Conservation (phyloP, 2,797 vertebrate genomes). For the Spinibarbus caldwelli region DNA sequence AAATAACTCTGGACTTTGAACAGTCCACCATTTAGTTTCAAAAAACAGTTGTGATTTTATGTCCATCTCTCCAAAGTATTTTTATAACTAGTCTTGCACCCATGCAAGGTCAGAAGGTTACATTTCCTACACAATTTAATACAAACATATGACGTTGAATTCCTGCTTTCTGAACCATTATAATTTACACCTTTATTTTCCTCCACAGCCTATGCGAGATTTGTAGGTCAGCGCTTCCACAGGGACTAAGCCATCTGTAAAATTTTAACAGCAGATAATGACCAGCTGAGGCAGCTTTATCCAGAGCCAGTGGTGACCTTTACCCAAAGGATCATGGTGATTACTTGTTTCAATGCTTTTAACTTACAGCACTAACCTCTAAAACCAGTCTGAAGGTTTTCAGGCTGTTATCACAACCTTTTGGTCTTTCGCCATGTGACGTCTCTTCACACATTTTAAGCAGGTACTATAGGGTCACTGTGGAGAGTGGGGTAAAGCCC, state of each 20-base stretch:
- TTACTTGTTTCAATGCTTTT: conserved; percentile 47
- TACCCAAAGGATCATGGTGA: conserved; percentile 44
- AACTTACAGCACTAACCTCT: conserved; percentile 49
- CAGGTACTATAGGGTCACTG: conserved; percentile 26
- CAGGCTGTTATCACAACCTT: conserved; percentile 36
- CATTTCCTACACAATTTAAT: not conserved
- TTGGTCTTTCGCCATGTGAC: conserved; percentile 34
- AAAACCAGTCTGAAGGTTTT: conserved; percentile 40
- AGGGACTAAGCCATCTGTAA: conserved; percentile 48
- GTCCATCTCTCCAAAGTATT: not conserved
- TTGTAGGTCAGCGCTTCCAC: conserved; percentile 41
- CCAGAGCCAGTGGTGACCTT: conserved; percentile 35
- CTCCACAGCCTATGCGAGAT: not conserved
- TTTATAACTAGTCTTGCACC: not conserved
- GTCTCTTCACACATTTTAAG: conserved; percentile 35
- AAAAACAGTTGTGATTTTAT: not conserved
- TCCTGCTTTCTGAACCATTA: conserved; percentile 12
- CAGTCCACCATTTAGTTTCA: not conserved
- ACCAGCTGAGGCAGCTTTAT: conserved; percentile 50
- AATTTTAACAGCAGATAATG: conserved; percentile 45
- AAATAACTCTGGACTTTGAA: not conserved
- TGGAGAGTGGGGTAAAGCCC: conserved; percentile 13
- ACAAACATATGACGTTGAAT: not conserved
- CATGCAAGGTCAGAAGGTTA: not conserved
- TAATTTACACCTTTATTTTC: conserved; percentile 41